A percentile compares a stretch with the other conserved stretches of the same genome.
These are phyloP conservation scores for Drosophila monieri DNA, from an alignment of 2,888 invertebrate genomes.

Conservation along the genomic window DNA sequence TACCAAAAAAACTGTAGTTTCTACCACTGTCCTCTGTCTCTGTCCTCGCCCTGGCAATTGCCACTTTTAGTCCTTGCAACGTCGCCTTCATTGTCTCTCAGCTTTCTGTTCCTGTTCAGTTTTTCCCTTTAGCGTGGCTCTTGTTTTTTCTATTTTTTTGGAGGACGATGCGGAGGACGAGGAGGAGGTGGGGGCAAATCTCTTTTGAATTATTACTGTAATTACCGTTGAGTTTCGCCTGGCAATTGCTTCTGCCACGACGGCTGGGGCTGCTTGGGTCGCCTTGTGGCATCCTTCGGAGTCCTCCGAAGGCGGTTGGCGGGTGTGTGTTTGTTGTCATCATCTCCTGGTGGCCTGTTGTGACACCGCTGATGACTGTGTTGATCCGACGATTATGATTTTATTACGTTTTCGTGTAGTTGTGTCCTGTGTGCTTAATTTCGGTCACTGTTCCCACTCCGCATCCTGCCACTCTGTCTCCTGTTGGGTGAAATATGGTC, in stretches of 20 bases:
- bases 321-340: constrained; percentile 21
- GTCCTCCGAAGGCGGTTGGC: constrained; percentile 12
- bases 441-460: constrained; percentile 41
- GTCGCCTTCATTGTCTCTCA: constrained; percentile 68
- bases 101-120: constrained; percentile 27
- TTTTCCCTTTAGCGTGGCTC: constrained; percentile 17
- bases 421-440: constrained; percentile 76
- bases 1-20: not conserved
- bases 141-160: constrained; percentile 9
- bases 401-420: constrained; percentile 81
- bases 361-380: constrained; percentile 82
- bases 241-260: constrained; percentile 44
- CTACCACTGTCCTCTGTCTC: constrained; percentile 29
- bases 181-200: constrained; percentile 63
- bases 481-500: constrained; percentile 72
- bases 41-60: constrained; percentile 60
- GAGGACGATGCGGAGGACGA: constrained; percentile 13
- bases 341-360: constrained; percentile 58
- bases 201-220: constrained; percentile 83
- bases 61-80: constrained; percentile 68
- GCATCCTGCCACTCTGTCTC: constrained; percentile 31
- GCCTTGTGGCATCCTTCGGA: constrained; percentile 18
- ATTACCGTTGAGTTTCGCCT: constrained; percentile 79
- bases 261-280: constrained; percentile 24
- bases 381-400: constrained; percentile 83